phyloP scores from a whole-genome alignment of 2,113 vertebrate species.

The Addax nasomaculatus region DNA sequence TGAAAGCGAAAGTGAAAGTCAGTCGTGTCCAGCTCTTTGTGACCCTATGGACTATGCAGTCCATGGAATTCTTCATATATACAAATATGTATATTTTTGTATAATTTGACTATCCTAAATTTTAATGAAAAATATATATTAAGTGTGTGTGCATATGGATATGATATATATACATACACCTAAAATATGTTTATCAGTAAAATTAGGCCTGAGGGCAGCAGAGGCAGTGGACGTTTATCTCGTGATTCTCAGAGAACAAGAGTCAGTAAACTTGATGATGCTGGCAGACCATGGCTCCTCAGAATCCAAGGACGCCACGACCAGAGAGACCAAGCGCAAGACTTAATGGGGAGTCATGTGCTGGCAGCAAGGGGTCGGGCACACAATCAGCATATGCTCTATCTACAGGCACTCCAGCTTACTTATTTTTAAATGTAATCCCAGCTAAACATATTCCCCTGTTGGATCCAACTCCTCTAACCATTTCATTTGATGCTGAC shows the following conservation, averaged over 20 bases:
- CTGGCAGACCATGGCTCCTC: neutral
- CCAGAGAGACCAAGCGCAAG: neutral
- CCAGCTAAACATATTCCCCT: neutral
- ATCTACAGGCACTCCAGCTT: neutral
- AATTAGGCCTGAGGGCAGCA: neutral
- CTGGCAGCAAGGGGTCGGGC: rapidly evolving
- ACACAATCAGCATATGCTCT: neutral
- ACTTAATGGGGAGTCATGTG: neutral
- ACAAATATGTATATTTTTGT: neutral
- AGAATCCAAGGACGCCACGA: neutral
- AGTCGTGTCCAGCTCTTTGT: neutral
- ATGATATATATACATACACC: neutral
- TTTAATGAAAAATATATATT: neutral
- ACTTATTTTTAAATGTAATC: neutral
- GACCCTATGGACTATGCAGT: neutral
- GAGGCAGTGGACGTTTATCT: neutral
- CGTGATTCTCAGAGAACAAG: neutral
- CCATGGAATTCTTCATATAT: neutral
- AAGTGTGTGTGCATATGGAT: rapidly evolving
- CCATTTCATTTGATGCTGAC: neutral
- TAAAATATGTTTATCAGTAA: neutral
- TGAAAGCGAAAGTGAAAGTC: neutral
- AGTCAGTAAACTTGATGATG: neutral
- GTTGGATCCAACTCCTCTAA: neutral
- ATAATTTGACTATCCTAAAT: neutral